Conservation (phyloP, 1,140 invertebrate genomes). For the Ericerus pela region DNA sequence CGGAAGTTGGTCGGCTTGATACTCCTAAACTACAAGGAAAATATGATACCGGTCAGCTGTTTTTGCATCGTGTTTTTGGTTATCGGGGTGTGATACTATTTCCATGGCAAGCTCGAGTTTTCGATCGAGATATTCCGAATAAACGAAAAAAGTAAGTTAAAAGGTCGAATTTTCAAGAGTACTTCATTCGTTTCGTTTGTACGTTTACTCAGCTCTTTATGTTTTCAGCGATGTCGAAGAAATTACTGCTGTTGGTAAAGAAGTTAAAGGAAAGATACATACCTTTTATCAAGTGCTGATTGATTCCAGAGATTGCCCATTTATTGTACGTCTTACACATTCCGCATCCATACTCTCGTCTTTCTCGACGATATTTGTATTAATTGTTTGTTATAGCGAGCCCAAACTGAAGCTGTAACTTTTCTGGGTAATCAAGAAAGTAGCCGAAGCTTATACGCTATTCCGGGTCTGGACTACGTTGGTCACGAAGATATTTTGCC, state of each 20-base stretch:
- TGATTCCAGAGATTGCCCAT: slow-evolving; percentile 88
- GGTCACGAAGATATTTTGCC: slow-evolving; percentile 89
- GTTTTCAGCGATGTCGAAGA: slow-evolving; percentile 15
- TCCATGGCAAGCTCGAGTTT: slow-evolving; percentile 86
- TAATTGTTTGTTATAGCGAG: slow-evolving; percentile 44
- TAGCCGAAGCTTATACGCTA: slow-evolving; percentile 80
- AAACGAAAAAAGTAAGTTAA: slow-evolving; percentile 22
- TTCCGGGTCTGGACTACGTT: slow-evolving; percentile 91
- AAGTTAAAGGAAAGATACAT: slow-evolving; percentile 77
- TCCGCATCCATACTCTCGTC: not conserved
- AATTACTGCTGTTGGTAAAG: slow-evolving; percentile 48
- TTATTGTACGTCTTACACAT: slow-evolving; percentile 58
- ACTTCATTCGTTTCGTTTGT: too few species aligned
- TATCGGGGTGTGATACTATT: slow-evolving; percentile 91
- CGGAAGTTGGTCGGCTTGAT: slow-evolving; percentile 67
- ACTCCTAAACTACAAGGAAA: slow-evolving; percentile 69
- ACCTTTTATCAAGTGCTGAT: slow-evolving; percentile 96
- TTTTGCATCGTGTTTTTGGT: slow-evolving; percentile 87
- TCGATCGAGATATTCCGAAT: slow-evolving; percentile 70
- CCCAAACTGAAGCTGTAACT: slow-evolving; percentile 94
- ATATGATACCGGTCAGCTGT: slow-evolving; percentile 89
- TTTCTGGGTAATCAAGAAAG: slow-evolving; percentile 92
- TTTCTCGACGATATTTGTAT: not conserved
- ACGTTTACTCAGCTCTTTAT: not conserved
- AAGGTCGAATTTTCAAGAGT: not conserved